Base-by-base conservation (phyloP, 2,113 vertebrate genomes). In the Pyxicephalus adspersus region DNA sequence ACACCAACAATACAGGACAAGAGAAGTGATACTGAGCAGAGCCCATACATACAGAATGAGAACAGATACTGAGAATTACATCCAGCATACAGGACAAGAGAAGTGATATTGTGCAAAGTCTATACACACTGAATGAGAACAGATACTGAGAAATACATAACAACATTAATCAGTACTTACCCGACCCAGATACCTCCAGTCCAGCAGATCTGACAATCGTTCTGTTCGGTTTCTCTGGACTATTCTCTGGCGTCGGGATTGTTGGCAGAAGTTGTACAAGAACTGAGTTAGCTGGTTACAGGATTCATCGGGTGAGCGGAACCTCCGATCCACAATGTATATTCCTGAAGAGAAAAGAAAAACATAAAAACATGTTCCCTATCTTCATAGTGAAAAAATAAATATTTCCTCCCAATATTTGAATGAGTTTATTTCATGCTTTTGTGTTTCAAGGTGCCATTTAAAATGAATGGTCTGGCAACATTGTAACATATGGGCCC, bases 241-340 rank as follows among this genome's bases (percentile, higher is more conserved):
- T 86, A 99, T 96, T 76, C 97, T 93, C 87, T 99, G 97, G 25
- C 97, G 95, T 1, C 95, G 94, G 1, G 96, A 97, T 89, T 99
- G 96, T 89, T 98, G 96, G 83, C 97, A 98, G 86, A 98, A 99
- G 0, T 87, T 87, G 0, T 98, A 98, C 83, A 99, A 94, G 90
- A 98, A 96, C 87, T 98, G 95, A 51, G 97, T 98, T 90, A 99
- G 90, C 89, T 99, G 97, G 83, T 96, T 98, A 81, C 96, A 98
- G 0, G 97, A 98, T 76, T 98, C 97, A 0, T 99, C 97, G 0
- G 95, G 91, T 0, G 97, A 96, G 20, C 94, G 85, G 88, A 95
- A 98, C n/a, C 96, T 90, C 26, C 97, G 91, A 85, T 99, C 96
- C 76, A 98, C 92, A 0, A 99, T 97, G 90, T 99, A 99, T 86